Evolutionary conservation across 2,888 invertebrate species (phyloP).

Genomic region (Molanna angustata): DNA sequence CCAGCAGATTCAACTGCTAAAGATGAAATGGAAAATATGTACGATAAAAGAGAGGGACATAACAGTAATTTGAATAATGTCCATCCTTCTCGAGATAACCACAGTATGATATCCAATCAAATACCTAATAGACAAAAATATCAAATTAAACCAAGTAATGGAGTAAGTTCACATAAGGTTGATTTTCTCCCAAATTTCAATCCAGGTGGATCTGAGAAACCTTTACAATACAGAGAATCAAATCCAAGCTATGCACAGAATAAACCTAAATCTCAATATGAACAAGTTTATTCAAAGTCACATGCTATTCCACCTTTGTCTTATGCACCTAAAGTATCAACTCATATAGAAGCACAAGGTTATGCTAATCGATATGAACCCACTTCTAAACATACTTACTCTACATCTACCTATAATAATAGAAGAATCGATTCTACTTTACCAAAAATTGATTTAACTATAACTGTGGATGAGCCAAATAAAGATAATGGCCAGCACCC

Average conservation of each 20-base stretch:
- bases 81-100: constrained; percentile 41
- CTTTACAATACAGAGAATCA: constrained; percentile 21
- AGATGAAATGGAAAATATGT: constrained; percentile 57
- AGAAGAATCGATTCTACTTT: constrained; percentile 43
- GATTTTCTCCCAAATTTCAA: constrained; percentile 76
- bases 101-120: constrained; percentile 37
- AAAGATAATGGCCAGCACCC: constrained; percentile 41
- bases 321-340: constrained; percentile 11
- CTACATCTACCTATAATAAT: constrained; percentile 17
- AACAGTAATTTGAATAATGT: constrained; percentile 22
- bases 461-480: constrained; percentile 40
- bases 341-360: constrained; percentile 16
- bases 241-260: constrained; percentile 34
- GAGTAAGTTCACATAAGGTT: constrained; percentile 63
- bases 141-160: constrained; percentile 33
- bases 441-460: constrained; percentile 52
- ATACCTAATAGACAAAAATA: constrained; percentile 12
- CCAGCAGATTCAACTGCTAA: constrained; percentile 84
- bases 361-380: constrained; percentile 21
- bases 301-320: constrained; percentile 44
- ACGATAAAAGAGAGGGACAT: constrained; percentile 43
- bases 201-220: constrained; percentile 47
- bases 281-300: constrained; percentile 38
- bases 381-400: constrained; percentile 12
- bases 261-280: constrained; percentile 26